Conservation (phyloP, 2,113 vertebrate species). For the Elephas maximus region DNA sequence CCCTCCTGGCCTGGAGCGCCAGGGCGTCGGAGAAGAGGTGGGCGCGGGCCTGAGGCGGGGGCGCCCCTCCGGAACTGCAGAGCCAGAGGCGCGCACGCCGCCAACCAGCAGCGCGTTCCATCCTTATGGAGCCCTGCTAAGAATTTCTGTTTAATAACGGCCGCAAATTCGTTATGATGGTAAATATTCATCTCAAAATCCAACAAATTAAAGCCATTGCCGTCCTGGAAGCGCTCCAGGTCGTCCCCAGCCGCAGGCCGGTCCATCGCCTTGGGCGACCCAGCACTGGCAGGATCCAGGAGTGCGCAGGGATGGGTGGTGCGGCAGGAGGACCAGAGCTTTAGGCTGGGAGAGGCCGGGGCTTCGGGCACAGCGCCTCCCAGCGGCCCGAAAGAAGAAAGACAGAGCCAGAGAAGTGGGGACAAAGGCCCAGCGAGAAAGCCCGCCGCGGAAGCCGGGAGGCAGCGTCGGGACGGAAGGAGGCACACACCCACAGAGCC, state of each 20-base stretch:
- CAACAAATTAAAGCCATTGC: conserved; percentile 87
- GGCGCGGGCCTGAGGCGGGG: background rate
- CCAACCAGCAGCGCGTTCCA: conserved; percentile 88
- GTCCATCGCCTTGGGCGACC: background rate
- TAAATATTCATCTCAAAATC: conserved; percentile 90
- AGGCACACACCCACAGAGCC: background rate
- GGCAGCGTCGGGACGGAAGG: background rate
- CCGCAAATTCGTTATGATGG: conserved; percentile 90
- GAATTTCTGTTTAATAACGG: conserved; percentile 90
- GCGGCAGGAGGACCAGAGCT: fast-evolving
- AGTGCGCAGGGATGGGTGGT: background rate
- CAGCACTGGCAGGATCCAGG: background rate
- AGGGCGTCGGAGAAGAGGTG: fast-evolving
- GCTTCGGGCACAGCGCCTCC: conserved; percentile 63
- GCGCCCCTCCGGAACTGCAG: conserved; percentile 81
- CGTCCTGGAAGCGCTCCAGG: conserved; percentile 88
- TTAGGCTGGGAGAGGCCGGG: fast-evolving
- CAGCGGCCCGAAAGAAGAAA: conserved; percentile 35
- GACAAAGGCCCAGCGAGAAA: conserved; percentile 55
- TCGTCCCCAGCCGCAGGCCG: background rate
- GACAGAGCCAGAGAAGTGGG: background rate
- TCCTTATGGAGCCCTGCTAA: conserved; percentile 84
- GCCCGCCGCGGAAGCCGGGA: background rate
- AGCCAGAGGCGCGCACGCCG: conserved; percentile 87
- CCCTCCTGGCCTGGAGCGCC: background rate